phyloP scores from a whole-genome alignment of 2,797 vertebrate species.

The Sternotherus odoratus region DNA sequence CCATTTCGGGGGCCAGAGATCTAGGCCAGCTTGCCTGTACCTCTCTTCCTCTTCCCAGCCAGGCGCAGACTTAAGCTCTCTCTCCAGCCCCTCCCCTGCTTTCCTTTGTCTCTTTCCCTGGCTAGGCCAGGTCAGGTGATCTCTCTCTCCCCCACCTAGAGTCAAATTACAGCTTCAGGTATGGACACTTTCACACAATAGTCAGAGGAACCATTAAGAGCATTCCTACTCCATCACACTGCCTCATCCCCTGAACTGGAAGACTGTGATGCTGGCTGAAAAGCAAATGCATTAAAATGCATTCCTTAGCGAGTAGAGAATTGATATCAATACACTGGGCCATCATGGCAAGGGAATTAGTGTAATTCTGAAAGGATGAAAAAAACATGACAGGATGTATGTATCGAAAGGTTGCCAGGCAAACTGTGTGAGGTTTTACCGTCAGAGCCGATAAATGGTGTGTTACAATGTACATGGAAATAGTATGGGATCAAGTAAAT shows the following conservation, averaged over 20 bases:
- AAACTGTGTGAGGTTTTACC: neutral
- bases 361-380: conserved; percentile 61
- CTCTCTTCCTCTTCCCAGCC: too few relatives aligned
- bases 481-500: neutral
- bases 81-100: too few relatives aligned
- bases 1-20: too few relatives aligned
- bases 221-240: too few relatives aligned
- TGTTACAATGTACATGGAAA: neutral
- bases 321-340: conserved; percentile 64
- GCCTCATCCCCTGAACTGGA: conserved; percentile 16
- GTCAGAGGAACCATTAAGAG: too few relatives aligned
- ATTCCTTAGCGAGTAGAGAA: conserved; percentile 5
- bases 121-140: too few relatives aligned
- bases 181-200: too few relatives aligned
- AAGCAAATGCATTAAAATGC: conserved; percentile 44
- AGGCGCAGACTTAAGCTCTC: too few relatives aligned
- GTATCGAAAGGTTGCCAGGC: conserved; percentile 14
- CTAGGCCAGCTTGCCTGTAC: too few relatives aligned
- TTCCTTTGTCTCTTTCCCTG: too few relatives aligned
- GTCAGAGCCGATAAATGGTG: conserved; percentile 26
- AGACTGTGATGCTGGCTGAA: neutral
- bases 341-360: conserved; percentile 53
- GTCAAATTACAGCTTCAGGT: too few relatives aligned
- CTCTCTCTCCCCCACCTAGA: too few relatives aligned
- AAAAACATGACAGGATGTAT: conserved; percentile 57